Base-by-base conservation (phyloP, 2,888 invertebrate genomes). In the Cephonodes hylas region DNA sequence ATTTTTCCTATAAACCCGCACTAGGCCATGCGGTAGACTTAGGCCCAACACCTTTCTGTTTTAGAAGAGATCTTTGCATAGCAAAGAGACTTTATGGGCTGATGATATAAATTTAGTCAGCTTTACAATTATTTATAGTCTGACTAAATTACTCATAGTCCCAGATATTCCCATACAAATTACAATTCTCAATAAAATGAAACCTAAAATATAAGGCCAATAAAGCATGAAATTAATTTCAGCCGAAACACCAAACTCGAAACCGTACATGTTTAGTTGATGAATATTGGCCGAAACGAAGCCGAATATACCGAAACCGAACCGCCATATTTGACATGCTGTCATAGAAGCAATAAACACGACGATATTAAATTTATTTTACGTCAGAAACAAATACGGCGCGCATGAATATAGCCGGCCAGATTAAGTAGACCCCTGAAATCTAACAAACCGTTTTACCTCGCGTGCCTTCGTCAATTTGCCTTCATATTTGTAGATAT, bases 291-390 rank as follows among this genome's bases (percentile, higher is more conserved):
- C 48, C 27, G 48, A 48, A 44, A 48, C 27, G 25, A n/a, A 6
- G 48, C 48, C 48, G 27, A 48, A 48, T 7, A 18, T 20, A n/a
- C 44, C 20, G 25, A 48, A 48, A 48, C 48, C 53, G 53, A 20
- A 53, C 25, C 48, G 7, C 25, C 48, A 4, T 48, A 25, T 48
- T 25, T 53, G 31, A 53, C 31, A 53, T 18, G 8, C 53, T 31
- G 31, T 53, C 53, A 53, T 53, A 18, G 46, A 46, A 23, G 46
- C 18, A 53, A 53, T 53, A 53, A 53, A 53, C 48, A 5, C 53
- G 27, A 4, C 31, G 20, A 53, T 53, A 53, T 53, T 53, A 53
- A 53, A 53, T 53, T 53, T 53, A 53, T 53, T 53, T 53, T 18
- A 20, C 31, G 53, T 18, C 27, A 18, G 18, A 27, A 53, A 53